Base-by-base conservation (phyloP, 2,797 vertebrate genomes). In the Leptoclinus maculatus region DNA sequence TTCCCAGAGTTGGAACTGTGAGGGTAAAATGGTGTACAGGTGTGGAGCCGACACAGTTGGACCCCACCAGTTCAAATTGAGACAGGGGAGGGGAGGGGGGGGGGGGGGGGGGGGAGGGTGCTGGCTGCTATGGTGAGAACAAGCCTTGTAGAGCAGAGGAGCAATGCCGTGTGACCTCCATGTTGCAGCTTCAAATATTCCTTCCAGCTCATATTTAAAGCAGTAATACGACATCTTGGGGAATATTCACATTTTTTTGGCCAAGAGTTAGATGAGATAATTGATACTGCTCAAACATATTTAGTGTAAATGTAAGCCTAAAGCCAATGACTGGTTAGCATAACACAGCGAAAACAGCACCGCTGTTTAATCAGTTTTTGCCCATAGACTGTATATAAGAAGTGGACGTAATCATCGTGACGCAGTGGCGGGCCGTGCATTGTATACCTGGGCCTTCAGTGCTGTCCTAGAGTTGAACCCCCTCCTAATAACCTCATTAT, bases 1-100 rank as follows among this genome's bases (percentile, higher is more conserved):
- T 90, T 91, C 85, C 51, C 85, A 89, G 79, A 85, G 80, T 84
- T 90, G 90, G 92, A 92, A 88, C 86, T 71, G 25, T 75, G 83
- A 83, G 84, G 84, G 83, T 84, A 79, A 94, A 95, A 96, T 96
- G 92, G 91, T 83, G 92, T 86, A 90, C 95, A 96, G 95, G 95
- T 95, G 95, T 94, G 92, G 85, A 74, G 83, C 74, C 66, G 83
- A 79, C 84, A 29, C 86, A 88, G 91, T 86, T 84, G 85, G 91
- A 91, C 91, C 93, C 90, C 86, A 59, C 43, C 49, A 64, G 91
- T 93, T 94, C 90, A 93, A 90, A 87, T 63, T 72, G 81, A 85
- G 87, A 49, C 78, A 67, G 56, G 54, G 58, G 41, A 57, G 66
- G 58, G 17, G 77, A 23, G 51, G 19, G 29, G 19, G 29, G 41